phyloP scores from a whole-genome alignment of 2,888 invertebrate genomes.

The Macaria liturata region DNA sequence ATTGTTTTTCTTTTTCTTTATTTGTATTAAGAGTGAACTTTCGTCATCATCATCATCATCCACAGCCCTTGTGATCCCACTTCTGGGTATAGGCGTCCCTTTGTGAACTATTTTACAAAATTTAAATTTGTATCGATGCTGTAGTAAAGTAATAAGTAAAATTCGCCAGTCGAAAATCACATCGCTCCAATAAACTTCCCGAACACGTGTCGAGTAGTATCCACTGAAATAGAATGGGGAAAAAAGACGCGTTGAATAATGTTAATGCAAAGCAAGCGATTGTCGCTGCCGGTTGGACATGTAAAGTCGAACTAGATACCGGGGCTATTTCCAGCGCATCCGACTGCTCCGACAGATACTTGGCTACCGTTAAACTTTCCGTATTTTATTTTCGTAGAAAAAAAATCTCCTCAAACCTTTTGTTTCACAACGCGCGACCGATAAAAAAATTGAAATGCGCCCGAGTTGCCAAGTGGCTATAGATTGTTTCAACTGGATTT shows the following conservation, averaged over 20 bases:
- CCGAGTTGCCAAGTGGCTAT: constrained; percentile 43
- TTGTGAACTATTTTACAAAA: too few species aligned
- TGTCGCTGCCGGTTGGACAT: constrained; percentile 50
- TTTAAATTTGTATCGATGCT: too few species aligned
- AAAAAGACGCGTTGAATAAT: constrained; percentile 51
- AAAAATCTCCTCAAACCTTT: constrained; percentile 62
- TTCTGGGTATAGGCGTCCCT: too few species aligned
- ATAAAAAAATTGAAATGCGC: constrained; percentile 36
- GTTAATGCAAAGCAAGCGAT: constrained; percentile 53
- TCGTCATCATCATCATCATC: too few species aligned
- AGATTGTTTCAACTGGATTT: constrained; percentile 40
- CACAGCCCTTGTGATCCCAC: too few species aligned
- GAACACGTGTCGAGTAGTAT: constrained; percentile 23
- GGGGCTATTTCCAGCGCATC: constrained; percentile 64
- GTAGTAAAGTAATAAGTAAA: background rate
- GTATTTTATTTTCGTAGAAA: constrained; percentile 72
- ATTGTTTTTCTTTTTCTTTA: too few species aligned
- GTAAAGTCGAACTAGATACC: constrained; percentile 63
- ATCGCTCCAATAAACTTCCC: constrained; percentile 14
- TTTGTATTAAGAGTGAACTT: too few species aligned
- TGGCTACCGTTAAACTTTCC: constrained; percentile 68
- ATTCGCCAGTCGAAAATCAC: constrained; percentile 2
- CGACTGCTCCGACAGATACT: constrained; percentile 69
- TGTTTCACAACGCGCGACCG: constrained; percentile 52
- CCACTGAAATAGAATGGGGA: constrained; percentile 33